phyloP scores from a whole-genome alignment of 2,888 invertebrate species.

The Chrysina gloriosa region DNA sequence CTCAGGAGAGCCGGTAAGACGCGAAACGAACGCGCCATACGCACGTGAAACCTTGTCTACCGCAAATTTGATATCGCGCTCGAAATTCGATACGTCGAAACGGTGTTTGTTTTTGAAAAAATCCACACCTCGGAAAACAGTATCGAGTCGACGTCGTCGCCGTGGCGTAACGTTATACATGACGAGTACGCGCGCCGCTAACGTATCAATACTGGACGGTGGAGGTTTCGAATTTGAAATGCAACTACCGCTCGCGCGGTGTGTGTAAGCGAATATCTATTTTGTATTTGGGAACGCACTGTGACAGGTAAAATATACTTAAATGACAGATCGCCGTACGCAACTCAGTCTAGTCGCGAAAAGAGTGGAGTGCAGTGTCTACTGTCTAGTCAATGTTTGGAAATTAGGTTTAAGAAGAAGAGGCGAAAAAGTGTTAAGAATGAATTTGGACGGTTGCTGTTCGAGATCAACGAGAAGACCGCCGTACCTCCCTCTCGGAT shows the following conservation, averaged over 20 bases:
- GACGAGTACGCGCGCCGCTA: constrained; percentile 8
- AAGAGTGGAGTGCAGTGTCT: constrained; percentile 41
- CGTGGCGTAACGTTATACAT: constrained; percentile 39
- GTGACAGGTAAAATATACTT: constrained; percentile 64
- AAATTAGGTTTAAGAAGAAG: too few species aligned
- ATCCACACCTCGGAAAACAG: constrained; percentile 55
- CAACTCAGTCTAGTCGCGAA: constrained; percentile 40
- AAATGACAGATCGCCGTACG: constrained; percentile 56
- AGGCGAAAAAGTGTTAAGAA: too few species aligned
- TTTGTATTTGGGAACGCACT: constrained; percentile 63
- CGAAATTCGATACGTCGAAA: constrained; percentile 59
- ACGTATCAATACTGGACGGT: constrained; percentile 57
- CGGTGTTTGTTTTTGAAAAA: constrained; percentile 52
- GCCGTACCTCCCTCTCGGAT: background rate
- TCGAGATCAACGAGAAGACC: too few species aligned
- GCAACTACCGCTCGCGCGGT: constrained; percentile 41
- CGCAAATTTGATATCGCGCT: constrained; percentile 61
- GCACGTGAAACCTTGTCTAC: constrained; percentile 48
- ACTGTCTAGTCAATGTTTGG: too few species aligned
- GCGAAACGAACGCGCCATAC: background rate
- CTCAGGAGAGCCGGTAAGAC: too few species aligned
- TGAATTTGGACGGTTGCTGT: too few species aligned
- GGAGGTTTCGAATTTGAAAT: constrained; percentile 59
- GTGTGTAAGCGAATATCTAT: constrained; percentile 64
- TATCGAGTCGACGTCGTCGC: constrained; percentile 53